Evolutionary conservation across 1,140 invertebrate species (phyloP), one percentile per base, ranked within the genome.

Genomic region (Asobara japonica): DNA sequence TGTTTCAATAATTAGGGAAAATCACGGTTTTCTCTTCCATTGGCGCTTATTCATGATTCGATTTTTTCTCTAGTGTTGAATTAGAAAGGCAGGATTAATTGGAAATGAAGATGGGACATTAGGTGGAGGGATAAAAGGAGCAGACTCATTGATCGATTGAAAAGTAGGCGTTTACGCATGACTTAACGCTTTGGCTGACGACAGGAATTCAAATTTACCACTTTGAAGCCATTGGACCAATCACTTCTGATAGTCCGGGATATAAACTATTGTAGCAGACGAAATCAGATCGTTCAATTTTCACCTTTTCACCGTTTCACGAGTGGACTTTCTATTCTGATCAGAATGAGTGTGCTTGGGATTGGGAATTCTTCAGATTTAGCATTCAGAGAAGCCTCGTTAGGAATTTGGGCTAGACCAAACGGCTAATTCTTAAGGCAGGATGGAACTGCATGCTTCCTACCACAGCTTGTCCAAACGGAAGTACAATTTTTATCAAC

Each of bases 311-410:
- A 76, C 76, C 71, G 70, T 73, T 72, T 73, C 72, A 71, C 65
- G 8, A 31, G 72, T 76, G 77, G 69, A 80, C 79, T 81, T 81
- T 81, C 79, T 81, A 80, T 70, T 77, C 77, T 77, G 78, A 72
- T 77, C 13, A 56, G 74, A 81, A 45, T 45, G 41, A 45, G n/a
- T 77, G 76, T 79, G 69, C 70, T 61, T 69, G 41, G 72, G 16
- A 36, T 38, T n/a, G n/a, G n/a, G n/a, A n/a, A n/a, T n/a, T n/a
- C n/a, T n/a, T n/a, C n/a, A n/a, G n/a, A n/a, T n/a, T n/a, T n/a
- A n/a, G n/a, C n/a, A n/a, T n/a, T n/a, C n/a, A n/a, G n/a, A n/a
- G n/a, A n/a, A n/a, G n/a, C n/a, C n/a, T n/a, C n/a, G n/a, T n/a
- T n/a, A n/a, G n/a, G n/a, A n/a, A n/a, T n/a, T n/a, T n/a, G n/a